Evolutionary conservation across 1,140 invertebrate species (phyloP), one percentile per base, ranked within the genome.

Genomic region (Listronotus bonariensis): DNA sequence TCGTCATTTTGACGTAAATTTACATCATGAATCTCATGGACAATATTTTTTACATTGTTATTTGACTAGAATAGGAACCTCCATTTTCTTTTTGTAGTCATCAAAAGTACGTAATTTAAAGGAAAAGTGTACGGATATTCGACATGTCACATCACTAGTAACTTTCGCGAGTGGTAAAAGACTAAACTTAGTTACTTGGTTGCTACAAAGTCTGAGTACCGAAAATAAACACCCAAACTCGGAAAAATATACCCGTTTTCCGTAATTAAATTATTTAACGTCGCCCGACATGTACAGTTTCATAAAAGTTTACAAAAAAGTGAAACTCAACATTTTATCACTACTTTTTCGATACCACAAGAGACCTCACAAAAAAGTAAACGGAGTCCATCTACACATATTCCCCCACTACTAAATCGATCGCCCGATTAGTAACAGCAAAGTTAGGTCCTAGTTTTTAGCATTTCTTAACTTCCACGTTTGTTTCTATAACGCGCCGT

Each of bases 1-100:
- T 67, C 52, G 65, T 70, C 68, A 70, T 70, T 70, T 67, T 70
- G 68, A 65, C 41, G 41, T 34, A 62, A 57, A 53, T 66, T 69
- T 66, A 69, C 63, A 69, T 69, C 51, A 69, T 69, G 45, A 42
- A 40, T 36, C 32, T 26, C 8, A 40, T 10, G 8, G 20, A 14
- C 20, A 62, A 34, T 42, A 26, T 46, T 18, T 49, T 53, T 45
- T 42, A 51, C 31, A 48, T 40, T 40, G 5, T 42, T 12, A 45
- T 45, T 49, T 53, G 54, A 53, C 46, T 65, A 65, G 55, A 58
- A 58, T 58, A 43, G 61, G 61, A 17, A 56, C 53, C 42, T 65
- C 45, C 55, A 59, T 59, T 65, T 53, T 52, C 54, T 45, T 58
- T 65, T 34, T 59, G 42, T 38, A 8, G 40, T 64, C 52, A 64